Percentiles rank a stretch among this genome's conserved stretches.
phyloP scores from a whole-genome alignment of 2,113 vertebrate species.

The Mastomys coucha region DNA sequence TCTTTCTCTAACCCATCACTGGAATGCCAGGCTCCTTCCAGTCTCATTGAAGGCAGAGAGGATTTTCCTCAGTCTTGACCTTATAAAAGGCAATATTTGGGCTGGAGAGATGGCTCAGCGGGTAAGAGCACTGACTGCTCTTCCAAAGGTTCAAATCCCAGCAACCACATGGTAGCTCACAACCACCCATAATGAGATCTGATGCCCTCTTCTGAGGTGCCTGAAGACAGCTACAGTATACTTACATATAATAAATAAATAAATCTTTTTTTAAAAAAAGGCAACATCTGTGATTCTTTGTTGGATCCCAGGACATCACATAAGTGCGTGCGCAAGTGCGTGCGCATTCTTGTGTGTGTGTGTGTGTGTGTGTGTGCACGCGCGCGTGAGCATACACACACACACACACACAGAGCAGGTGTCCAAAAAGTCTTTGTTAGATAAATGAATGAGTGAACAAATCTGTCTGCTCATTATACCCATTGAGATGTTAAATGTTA shows the following conservation, averaged over 20 bases:
- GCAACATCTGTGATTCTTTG: conserved; percentile 22
- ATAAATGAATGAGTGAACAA: conserved; percentile 55
- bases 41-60: background rate
- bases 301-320: background rate
- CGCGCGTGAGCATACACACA: background rate
- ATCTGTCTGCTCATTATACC: conserved; percentile 51
- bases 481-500: conserved; percentile 56
- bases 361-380: no score
- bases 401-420: background rate
- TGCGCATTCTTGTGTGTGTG: no score
- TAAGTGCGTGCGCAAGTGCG: no score
- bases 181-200: no score
- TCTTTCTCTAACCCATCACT: background rate
- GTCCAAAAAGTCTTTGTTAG: conserved; percentile 48
- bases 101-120: no score
- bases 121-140: no score
- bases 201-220: no score
- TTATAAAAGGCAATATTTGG: background rate
- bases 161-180: no score
- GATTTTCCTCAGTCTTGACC: conserved; percentile 12
- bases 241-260: no score
- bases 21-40: background rate
- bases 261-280: no score
- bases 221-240: no score
- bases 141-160: no score